Base-by-base conservation (phyloP, 2,797 vertebrate species). In the Netta rufina region DNA sequence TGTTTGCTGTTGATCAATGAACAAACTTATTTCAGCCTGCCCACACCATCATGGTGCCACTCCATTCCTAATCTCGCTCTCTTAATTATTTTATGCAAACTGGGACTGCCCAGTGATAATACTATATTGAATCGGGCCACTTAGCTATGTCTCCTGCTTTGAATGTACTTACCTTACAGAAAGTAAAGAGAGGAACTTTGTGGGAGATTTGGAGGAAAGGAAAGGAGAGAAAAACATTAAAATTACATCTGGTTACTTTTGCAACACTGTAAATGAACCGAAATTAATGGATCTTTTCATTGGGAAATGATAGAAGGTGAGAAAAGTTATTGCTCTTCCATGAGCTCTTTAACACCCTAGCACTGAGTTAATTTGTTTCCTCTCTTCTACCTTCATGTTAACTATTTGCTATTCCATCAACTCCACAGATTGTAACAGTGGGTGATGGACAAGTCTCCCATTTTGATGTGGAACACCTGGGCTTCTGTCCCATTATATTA, bases 71-170 rank as follows among this genome's bases (percentile, higher is more conserved):
- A 65, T 75, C 66, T 14, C 58, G 5, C 20, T 86, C 33, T 30
- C 22, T 57, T 75, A 74, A 88, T 84, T 75, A 61, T 90, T 93
- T 77, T 81, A 58, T 91, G 32, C 43, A 86, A 65, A 84, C 58
- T 61, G 66, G 36, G 56, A 64, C 27, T 84, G 45, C 25, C 76
- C 51, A 33, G 32, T 56, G 58, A 58, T 64, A 64, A 72, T 49
- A 36, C 11, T 30, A 10, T 30, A 61, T 17, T 64, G 45, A 67
- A 66, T 45, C 11, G 49, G 28, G 11, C 19, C 33, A 51, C 58
- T 25, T 27, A 74, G 33, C 19, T 5, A 8, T 6, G 15, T 21
- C 21, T 79, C 61, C 38, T 78, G 45, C 62, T 84, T 85, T 64
- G 57, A 61, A 57, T 24, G 18, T 41, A 11, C 8, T 64, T 72